Base-by-base conservation (phyloP, 1,140 invertebrate genomes). In the Zaprionus taronus region DNA sequence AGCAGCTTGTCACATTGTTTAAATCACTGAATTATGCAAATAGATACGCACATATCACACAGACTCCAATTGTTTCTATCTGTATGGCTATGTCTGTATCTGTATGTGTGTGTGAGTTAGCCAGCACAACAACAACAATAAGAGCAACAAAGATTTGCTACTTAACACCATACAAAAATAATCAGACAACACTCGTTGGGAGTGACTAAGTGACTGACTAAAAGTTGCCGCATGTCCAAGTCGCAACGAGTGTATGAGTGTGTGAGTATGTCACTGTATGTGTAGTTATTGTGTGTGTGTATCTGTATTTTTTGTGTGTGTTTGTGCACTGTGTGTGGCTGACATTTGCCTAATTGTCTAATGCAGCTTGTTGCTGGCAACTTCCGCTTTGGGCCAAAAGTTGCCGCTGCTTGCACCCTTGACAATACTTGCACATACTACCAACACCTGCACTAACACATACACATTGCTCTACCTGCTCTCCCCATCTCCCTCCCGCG, bases 21-120 rank as follows among this genome's bases (percentile, higher is more conserved):
- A 81, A 73, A 72, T 73, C 84, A 89, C 75, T 84, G 79, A 89
- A 90, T 87, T 90, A 87, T 87, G 84, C 84, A 87, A 89, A 87
- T 89, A 68, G 36, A 38, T 34, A 57, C 56, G 62, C 61, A 70
- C 66, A 51, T 47, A 81, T 28, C 36, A 71, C 38, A 53, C 34
- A 64, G 36, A 47, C 49, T 34, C 49, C 56, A 15, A 56, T 60
- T 68, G 68, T 57, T 24, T 53, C 56, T 58, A 38, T 26, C 20
- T 72, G 36, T 57, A 20, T 57, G 69, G 36, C 36, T 41, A 11
- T 69, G 66, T 51, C 26, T 41, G 20, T 51, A 7, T 49, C 15
- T 56, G 31, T 41, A 20, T 26, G 15, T 38, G 11, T 72, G 64
- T 78, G 63, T 62, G 58, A 24, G 14, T 49, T 60, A 14, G 14